Conservation (phyloP, 2,888 invertebrate genomes). For the Neria commutata region DNA sequence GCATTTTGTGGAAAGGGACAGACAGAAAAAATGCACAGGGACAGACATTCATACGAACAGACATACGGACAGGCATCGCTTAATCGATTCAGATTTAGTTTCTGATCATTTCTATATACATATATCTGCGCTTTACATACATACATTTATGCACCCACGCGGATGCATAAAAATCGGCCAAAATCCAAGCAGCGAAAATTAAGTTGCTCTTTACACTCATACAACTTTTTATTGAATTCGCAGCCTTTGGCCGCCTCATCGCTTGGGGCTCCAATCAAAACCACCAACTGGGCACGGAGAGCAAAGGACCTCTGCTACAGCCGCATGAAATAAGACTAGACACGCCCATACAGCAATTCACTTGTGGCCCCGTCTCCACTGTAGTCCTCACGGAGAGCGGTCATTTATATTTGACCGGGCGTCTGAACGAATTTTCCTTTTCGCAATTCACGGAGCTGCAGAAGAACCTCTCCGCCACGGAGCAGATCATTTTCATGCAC, state of each 20-base stretch:
- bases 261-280: constrained; percentile 57
- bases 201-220: background rate
- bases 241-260: constrained; percentile 57
- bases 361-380: constrained; percentile 59
- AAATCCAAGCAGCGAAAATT: too few species aligned
- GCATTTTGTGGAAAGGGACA: too few species aligned
- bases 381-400: constrained; percentile 56
- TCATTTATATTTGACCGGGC: constrained; percentile 54
- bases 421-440: constrained; percentile 57
- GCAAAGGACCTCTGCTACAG: constrained; percentile 22
- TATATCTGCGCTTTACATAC: too few species aligned
- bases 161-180: too few species aligned
- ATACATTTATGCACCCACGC: too few species aligned
- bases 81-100: too few species aligned
- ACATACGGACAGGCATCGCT: too few species aligned
- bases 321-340: constrained; percentile 56
- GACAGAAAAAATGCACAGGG: too few species aligned
- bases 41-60: too few species aligned
- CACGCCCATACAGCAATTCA: constrained; percentile 50
- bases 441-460: constrained; percentile 56
- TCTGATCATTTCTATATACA: too few species aligned
- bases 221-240: too few species aligned
- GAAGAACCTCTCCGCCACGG: constrained; percentile 53
- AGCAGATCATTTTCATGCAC: constrained; percentile 57
- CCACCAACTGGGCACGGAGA: constrained; percentile 52